These are phyloP conservation scores for Macropis europaea DNA, from an alignment of 2,888 invertebrate species.

Conservation along the genomic window DNA sequence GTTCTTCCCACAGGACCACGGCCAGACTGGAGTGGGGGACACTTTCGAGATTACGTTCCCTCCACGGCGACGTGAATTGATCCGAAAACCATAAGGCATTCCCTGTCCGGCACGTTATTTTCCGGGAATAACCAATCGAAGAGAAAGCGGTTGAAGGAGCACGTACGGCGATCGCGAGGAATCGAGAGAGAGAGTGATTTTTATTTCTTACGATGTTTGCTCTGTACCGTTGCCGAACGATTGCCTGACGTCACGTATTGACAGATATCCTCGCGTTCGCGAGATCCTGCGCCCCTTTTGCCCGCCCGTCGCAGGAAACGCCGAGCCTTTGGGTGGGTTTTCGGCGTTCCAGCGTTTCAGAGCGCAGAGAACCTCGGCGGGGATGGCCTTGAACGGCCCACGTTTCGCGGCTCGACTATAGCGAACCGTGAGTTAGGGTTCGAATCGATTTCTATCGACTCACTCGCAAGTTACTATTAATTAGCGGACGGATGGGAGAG, in stretches of 20 bases:
- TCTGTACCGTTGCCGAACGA: slow-evolving; percentile 2
- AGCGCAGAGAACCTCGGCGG: too few relatives aligned
- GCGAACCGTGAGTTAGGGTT: too few relatives aligned
- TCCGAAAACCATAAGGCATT: slow-evolving; percentile 68
- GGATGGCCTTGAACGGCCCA: too few relatives aligned
- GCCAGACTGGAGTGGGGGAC: too few relatives aligned
- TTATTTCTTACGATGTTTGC: slow-evolving; percentile 32
- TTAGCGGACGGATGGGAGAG: too few relatives aligned
- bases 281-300: neutral
- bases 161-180: slow-evolving; percentile 44
- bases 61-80: slow-evolving; percentile 63
- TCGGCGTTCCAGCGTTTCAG: too few relatives aligned
- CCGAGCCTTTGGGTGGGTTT: too few relatives aligned
- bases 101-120: slow-evolving; percentile 67
- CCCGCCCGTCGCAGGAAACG: too few relatives aligned
- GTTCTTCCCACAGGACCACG: slow-evolving; percentile 68
- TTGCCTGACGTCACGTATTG: slow-evolving; percentile 29
- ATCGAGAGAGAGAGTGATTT: slow-evolving; percentile 47
- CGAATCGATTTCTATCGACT: too few relatives aligned
- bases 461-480: too few relatives aligned
- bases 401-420: too few relatives aligned
- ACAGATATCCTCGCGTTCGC: slow-evolving; percentile 18
- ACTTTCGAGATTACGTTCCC: slow-evolving; percentile 76
- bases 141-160: slow-evolving; percentile 48
- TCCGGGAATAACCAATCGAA: slow-evolving; percentile 63